These are phyloP conservation scores for Ochotona curzoniae DNA, from an alignment of 2,113 vertebrate genomes.

Conservation along the genomic window DNA sequence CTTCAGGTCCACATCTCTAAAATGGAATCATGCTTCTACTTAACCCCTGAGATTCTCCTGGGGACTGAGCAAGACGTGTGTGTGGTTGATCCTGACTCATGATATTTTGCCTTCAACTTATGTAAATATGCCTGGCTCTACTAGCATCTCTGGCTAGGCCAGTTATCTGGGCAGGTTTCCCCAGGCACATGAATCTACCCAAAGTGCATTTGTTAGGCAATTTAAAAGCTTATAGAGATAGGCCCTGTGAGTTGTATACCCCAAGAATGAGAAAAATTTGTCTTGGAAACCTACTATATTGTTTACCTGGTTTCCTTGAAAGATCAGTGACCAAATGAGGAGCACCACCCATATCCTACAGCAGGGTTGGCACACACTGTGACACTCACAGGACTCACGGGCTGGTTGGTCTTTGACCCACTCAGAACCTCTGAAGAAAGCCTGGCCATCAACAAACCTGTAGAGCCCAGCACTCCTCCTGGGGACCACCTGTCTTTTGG, in stretches of 20 bases:
- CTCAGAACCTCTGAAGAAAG: not conserved
- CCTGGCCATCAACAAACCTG: not conserved
- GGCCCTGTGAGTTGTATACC: not conserved
- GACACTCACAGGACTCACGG: not conserved
- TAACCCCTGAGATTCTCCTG: not conserved
- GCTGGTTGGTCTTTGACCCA: not conserved
- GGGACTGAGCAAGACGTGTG: not conserved
- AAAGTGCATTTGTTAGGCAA: not conserved
- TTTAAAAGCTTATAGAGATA: not conserved
- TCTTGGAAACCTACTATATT: not conserved
- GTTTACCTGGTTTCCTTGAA: not conserved
- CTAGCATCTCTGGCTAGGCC: not conserved
- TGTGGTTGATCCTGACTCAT: not conserved
- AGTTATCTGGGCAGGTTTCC: not conserved
- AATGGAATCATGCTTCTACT: not conserved
- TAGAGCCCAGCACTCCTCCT: not conserved
- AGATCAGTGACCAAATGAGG: not conserved
- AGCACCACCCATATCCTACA: not conserved
- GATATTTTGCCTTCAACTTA: not conserved
- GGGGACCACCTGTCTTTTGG: not conserved
- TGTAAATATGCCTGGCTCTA: not conserved
- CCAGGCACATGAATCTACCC: not conserved
- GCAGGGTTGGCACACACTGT: not conserved
- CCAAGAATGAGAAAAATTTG: not conserved
- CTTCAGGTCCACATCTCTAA: not conserved